Percentiles rank a stretch among this genome's conserved stretches.
These are phyloP conservation scores for Drosophila leonis DNA, from an alignment of 2,888 invertebrate genomes.

Conservation along the genomic window DNA sequence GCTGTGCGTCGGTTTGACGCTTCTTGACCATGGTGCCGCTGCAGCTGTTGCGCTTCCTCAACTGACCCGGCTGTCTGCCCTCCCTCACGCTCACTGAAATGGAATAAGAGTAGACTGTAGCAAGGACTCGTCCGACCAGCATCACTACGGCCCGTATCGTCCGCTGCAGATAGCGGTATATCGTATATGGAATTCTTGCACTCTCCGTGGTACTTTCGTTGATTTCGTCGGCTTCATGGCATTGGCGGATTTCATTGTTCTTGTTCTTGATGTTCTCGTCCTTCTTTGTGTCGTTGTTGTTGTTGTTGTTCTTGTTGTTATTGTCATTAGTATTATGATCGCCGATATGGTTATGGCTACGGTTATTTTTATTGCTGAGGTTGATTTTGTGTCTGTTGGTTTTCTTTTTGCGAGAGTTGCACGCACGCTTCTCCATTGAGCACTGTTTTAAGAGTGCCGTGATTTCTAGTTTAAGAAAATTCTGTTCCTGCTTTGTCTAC, in stretches of 20 bases:
- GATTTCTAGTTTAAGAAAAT: background rate
- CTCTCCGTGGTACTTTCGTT: background rate
- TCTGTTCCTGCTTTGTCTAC: conserved; percentile 13
- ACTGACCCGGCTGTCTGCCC: conserved; percentile 43
- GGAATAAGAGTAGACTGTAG: conserved; percentile 12
- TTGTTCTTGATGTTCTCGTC: too few species aligned
- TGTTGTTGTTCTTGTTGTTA: background rate
- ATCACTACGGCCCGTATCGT: background rate
- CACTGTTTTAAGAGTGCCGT: background rate
- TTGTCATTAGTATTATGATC: background rate
- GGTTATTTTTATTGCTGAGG: background rate
- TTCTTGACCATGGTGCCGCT: conserved; percentile 89
- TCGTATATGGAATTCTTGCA: background rate
- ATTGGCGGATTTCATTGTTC: background rate
- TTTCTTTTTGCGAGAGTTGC: background rate
- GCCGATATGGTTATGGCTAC: background rate
- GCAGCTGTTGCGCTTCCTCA: conserved; percentile 21
- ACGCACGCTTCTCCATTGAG: conserved; percentile 4
- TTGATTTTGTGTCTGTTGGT: background rate
- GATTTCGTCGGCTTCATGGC: too few species aligned
- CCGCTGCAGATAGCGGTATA: background rate
- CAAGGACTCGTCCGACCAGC: background rate
- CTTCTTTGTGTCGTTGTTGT: too few species aligned
- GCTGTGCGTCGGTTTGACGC: conserved; percentile 90
- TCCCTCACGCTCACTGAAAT: conserved; percentile 34